These are phyloP conservation scores for Cactoblastis cactorum DNA, from an alignment of 2,888 invertebrate genomes.

Conservation along the genomic window DNA sequence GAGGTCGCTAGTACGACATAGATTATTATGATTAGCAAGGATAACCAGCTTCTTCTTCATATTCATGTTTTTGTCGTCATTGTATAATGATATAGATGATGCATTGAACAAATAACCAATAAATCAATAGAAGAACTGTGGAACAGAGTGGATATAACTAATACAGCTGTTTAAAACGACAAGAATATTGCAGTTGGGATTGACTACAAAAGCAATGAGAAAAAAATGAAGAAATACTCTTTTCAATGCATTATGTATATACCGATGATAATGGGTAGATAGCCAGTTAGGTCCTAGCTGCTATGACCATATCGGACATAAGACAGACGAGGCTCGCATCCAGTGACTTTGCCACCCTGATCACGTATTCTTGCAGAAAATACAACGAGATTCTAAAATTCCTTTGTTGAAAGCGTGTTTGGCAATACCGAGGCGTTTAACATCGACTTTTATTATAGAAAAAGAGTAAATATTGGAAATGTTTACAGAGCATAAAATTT, in stretches of 20 bases:
- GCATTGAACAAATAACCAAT: conserved; percentile 5
- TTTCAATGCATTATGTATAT: conserved; percentile 18
- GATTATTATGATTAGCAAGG: neutral
- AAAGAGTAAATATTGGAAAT: conserved; percentile 6
- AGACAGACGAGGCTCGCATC: conserved; percentile 44
- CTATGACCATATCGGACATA: conserved; percentile 49
- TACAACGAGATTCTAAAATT: conserved; percentile 46
- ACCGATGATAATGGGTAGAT: conserved; percentile 22
- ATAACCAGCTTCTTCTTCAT: neutral
- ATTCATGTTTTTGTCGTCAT: conserved; percentile 14
- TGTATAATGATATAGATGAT: conserved; percentile 17
- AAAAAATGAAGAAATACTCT: conserved; percentile 10
- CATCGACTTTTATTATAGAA: conserved; percentile 10
- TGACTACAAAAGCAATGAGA: neutral
- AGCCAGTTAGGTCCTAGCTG: conserved; percentile 34
- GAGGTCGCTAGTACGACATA: neutral
- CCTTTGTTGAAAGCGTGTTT: conserved; percentile 42
- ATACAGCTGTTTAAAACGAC: conserved; percentile 1
- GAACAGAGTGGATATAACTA: conserved; percentile 1
- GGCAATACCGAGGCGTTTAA: conserved; percentile 5
- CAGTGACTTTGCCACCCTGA: conserved; percentile 42
- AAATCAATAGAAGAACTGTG: conserved; percentile 5
- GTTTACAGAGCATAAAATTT: conserved; percentile 13
- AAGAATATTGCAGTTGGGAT: neutral
- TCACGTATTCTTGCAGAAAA: conserved; percentile 54